Evolutionary conservation across 2,113 vertebrate genomes (phyloP), one percentile per base, ranked within the genome.

Genomic region (Casuarius casuarius): DNA sequence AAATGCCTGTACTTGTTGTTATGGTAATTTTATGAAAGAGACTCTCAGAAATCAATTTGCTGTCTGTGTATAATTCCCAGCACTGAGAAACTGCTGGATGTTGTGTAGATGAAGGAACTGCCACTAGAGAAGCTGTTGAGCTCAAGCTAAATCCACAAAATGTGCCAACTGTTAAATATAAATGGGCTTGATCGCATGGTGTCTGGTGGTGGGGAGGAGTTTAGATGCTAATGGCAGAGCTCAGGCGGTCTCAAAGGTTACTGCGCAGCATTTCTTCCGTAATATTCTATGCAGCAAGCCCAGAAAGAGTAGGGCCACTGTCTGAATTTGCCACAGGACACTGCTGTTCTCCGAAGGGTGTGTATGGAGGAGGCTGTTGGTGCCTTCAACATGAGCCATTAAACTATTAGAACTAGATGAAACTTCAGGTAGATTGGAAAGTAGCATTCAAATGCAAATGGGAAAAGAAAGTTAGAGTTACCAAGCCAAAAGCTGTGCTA

Each of bases 31-130:
- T 12, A 6, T 20, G 65, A 54, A 77, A 95, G 67, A 84, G 52
- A 71, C 42, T 46, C 51, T 74, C 89, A 40, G 79, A 93, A 93
- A 94, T 93, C 72, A 67, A 70, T 84, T 96, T 95, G 56, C 58
- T 92, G 63, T 90, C 93, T 73, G 68, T 2, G 4, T 67, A 5
- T 42, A 48, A 83, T 79, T 84, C 74, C 94, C 67, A 7, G 5
- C 59, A 68, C 82, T 21, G 54, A 84, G 79, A 77, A 90, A 63
- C 72, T 70, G 83, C 72, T 88, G 72, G 72, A 16, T 52, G 20
- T 70, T 66, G 83, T 33, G 72, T 38, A 77, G 82, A 73, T 40
- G 72, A 63, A 86, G 89, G 68, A 86, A 25, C 26, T 40, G 62
- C 80, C 94, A 17, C 58, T 68, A 76, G 67, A 71, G 89, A 70